These are phyloP conservation scores for Thymelicus sylvestris DNA, from an alignment of 2,888 invertebrate genomes.

Conservation along the genomic window DNA sequence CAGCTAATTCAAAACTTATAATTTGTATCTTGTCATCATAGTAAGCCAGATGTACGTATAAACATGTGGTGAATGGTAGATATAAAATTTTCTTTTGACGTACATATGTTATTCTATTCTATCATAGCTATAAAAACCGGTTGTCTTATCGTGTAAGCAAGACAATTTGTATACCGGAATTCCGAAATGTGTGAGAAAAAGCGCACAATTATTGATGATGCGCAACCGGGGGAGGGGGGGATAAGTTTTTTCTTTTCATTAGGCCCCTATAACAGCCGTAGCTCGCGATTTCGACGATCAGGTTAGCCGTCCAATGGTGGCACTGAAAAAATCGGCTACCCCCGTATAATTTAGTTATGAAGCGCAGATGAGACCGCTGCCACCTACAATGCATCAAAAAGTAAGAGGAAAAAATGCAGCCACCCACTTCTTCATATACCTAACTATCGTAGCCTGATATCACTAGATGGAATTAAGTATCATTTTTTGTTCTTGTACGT, in stretches of 20 bases:
- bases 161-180: conserved; percentile 12
- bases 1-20: too few species aligned
- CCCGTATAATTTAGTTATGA: conserved; percentile 32
- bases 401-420: conserved; percentile 27
- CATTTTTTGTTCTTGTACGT: conserved; percentile 1
- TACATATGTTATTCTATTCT: too few species aligned
- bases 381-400: conserved; percentile 33
- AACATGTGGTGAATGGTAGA: too few species aligned
- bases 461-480: not conserved
- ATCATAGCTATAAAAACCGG: too few species aligned
- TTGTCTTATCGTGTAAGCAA: too few species aligned
- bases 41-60: too few species aligned
- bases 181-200: conserved; percentile 13
- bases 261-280: not conserved
- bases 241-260: conserved; percentile 6
- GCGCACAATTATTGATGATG: conserved; percentile 10
- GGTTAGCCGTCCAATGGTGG: conserved; percentile 22
- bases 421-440: not conserved
- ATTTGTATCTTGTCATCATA: too few species aligned
- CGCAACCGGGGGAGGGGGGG: not conserved
- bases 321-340: conserved; percentile 5
- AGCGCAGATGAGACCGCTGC: conserved; percentile 31
- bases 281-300: conserved; percentile 13
- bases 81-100: too few species aligned
- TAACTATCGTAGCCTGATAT: not conserved